phyloP scores from a whole-genome alignment of 2,888 invertebrate genomes.

The Hartigia nigra region DNA sequence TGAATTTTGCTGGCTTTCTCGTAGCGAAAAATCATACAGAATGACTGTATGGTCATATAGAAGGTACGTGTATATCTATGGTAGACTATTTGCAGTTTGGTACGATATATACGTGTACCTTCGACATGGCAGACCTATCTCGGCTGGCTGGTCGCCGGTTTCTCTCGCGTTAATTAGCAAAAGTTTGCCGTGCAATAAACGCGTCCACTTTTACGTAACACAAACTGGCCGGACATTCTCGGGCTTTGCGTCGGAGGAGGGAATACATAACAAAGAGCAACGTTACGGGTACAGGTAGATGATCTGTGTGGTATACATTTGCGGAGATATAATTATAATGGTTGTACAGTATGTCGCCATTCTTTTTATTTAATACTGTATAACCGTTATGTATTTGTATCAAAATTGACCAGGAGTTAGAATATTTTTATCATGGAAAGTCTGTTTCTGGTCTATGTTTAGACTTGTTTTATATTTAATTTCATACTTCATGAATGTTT shows the following conservation, averaged over 20 bases:
- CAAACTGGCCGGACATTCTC: background rate
- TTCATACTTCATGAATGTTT: background rate
- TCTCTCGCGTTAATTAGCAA: constrained; percentile 64
- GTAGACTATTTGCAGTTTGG: background rate
- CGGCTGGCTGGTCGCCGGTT: constrained; percentile 61
- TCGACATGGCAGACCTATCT: constrained; percentile 39
- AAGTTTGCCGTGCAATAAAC: constrained; percentile 63
- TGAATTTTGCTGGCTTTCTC: background rate
- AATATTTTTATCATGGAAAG: background rate
- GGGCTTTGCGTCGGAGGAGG: background rate
- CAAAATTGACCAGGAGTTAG: background rate
- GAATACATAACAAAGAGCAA: constrained; percentile 3
- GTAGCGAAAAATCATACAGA: background rate
- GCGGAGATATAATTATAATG: background rate
- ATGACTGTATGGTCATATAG: background rate
- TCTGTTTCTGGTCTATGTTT: background rate
- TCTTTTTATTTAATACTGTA: background rate
- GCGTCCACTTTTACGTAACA: constrained; percentile 60
- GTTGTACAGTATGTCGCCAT: background rate
- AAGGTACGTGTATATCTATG: background rate
- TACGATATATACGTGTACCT: background rate
- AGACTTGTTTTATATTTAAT: background rate
- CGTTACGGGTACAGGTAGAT: background rate
- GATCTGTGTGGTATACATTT: background rate
- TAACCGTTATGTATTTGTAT: background rate